Conservation (phyloP, 2,113 vertebrate species). For the Canis aureus region DNA sequence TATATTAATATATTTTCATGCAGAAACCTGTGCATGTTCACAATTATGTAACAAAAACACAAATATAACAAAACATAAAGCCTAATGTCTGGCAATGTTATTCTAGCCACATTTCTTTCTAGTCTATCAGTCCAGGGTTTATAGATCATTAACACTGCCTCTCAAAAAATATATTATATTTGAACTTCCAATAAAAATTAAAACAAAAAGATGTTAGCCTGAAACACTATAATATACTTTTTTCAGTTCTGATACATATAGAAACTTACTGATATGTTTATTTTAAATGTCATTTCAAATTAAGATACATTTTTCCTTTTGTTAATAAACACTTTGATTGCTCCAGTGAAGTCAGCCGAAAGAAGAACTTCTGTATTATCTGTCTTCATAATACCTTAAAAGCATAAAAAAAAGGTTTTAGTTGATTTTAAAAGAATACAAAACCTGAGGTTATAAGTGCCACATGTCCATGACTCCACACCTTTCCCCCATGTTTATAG, state of each 20-base stretch:
- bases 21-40: conserved; percentile 82
- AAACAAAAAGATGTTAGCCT: conserved; percentile 78
- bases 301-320: conserved; percentile 94
- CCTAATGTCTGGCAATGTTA: conserved; percentile 77
- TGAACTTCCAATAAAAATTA: conserved; percentile 79
- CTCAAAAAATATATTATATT: conserved; percentile 82
- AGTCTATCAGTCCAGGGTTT: conserved; percentile 79
- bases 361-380: conserved; percentile 98
- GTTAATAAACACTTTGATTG: conserved; percentile 99
- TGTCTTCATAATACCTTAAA: conserved; percentile 94
- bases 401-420: conserved; percentile 70
- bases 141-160: conserved; percentile 80
- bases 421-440: conserved; percentile 38
- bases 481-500: not conserved
- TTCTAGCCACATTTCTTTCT: conserved; percentile 79
- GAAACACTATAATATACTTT: conserved; percentile 82
- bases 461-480: not conserved
- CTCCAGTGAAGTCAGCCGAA: conserved; percentile 98
- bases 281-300: conserved; percentile 81
- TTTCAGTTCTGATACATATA: conserved; percentile 81
- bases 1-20: conserved; percentile 80
- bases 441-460: not conserved
- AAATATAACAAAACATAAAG: conserved; percentile 66
- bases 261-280: conserved; percentile 82
- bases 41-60: conserved; percentile 82